Base-by-base conservation (phyloP, 1,140 invertebrate species). In the Drosophila pachea region DNA sequence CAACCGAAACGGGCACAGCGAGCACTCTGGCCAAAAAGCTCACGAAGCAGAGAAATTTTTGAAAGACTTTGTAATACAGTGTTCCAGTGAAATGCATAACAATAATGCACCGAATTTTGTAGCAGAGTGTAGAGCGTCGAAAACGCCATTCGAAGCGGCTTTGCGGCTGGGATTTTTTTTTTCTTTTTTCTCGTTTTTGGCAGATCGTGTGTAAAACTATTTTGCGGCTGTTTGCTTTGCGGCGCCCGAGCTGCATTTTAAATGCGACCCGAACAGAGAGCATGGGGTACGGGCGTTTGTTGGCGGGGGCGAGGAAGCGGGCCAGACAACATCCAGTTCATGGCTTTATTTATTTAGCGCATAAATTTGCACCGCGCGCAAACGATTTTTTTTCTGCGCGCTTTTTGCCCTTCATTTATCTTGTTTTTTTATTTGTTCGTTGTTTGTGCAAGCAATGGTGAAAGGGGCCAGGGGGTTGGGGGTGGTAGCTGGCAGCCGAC, bases 331-430 rank as follows among this genome's bases (percentile, higher is more conserved):
- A 66, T 73, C 71, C 59, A 78, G 79, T 84, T 86, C 81, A 84
- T 86, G 79, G 81, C 79, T 84, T 84, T 84, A 84, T 84, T 84
- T 84, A 83, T 84, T 84, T 84, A 84, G 79, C 79, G 81, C 81
- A 84, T 84, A 84, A 84, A 84, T 84, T 84, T 83, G 63, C 64
- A 77, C 22, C 22, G 62, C 67, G 76, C 73, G 73, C 76, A 54
- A 79, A 67, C 76, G 62, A 70, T 66, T 70, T 59, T 70, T 59
- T 65, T 69, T 65, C 9, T 16, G n/a, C 40, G 43, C 22, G 38
- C 33, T 33, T 50, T 36, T 70, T 36, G 64, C 65, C 47, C 58
- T 50, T 32, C 29, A 55, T 49, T 45, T 12, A 33, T 38, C 14
- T 32, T 53, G 32, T 50, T 50, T 50, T 50, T 53, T 14, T 38